A percentile compares a stretch with the other conserved stretches of the same genome.
phyloP scores from a whole-genome alignment of 2,888 invertebrate species.

The Glyphotaelius pellucidus region DNA sequence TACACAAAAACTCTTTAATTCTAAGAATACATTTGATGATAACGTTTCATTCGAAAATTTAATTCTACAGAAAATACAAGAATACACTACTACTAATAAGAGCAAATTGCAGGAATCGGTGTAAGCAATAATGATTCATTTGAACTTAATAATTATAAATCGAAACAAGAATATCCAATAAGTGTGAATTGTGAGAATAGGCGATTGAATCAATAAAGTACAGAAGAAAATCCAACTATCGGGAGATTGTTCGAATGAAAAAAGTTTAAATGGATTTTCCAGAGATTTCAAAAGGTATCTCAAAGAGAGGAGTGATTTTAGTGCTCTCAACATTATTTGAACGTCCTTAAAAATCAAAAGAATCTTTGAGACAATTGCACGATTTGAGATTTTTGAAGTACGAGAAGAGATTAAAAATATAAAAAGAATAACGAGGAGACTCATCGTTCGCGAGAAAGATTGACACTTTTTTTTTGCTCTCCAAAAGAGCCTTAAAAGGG shows the following conservation, averaged over 20 bases:
- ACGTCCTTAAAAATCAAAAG: not conserved
- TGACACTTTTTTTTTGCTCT: no score
- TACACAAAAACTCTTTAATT: not conserved
- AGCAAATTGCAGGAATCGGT: no score
- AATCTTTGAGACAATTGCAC: not conserved
- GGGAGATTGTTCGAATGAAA: not conserved
- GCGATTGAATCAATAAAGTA: not conserved
- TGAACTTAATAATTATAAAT: not conserved
- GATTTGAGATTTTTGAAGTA: not conserved
- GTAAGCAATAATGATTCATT: no score
- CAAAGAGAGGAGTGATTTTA: not conserved
- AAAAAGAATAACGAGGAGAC: no score
- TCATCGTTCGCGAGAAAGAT: no score
- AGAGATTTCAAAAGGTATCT: not conserved
- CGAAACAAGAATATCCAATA: not conserved
- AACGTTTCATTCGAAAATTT: not conserved
- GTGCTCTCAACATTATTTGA: not conserved
- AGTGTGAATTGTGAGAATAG: no score
- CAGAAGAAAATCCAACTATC: not conserved
- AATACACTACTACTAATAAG: no score
- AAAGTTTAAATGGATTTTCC: not conserved
- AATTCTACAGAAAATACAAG: no score
- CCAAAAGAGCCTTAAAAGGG: not conserved
- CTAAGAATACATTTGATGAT: no score
- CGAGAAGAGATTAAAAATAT: not conserved